phyloP scores from a whole-genome alignment of 2,888 invertebrate species.

The Odontocolon sp. region DNA sequence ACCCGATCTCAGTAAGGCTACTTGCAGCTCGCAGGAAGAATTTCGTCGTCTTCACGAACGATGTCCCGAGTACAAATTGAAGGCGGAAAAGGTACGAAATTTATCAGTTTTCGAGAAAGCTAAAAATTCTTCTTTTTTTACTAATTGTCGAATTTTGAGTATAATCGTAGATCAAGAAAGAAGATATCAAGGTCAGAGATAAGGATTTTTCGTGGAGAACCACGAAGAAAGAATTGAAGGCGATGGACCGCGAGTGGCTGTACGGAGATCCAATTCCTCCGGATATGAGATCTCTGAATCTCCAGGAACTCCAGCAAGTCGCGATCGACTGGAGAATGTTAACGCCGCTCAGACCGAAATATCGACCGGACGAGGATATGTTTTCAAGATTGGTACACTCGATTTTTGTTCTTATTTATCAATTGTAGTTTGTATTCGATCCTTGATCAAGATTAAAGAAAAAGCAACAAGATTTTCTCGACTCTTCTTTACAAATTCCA shows the following conservation, averaged over 20 bases:
- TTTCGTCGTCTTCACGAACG: conserved; percentile 91
- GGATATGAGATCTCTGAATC: conserved; percentile 89
- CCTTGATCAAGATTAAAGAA: too few species aligned
- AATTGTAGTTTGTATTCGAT: too few species aligned
- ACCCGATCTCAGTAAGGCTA: conserved; percentile 91
- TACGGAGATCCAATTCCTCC: conserved; percentile 91
- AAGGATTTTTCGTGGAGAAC: conserved; percentile 89
- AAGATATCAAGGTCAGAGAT: conserved; percentile 90
- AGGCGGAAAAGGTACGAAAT: conserved; percentile 88
- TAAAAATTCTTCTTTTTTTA: neutral
- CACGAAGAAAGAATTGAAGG: conserved; percentile 87
- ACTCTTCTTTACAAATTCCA: neutral
- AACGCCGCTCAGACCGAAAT: conserved; percentile 92
- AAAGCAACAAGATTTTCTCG: too few species aligned
- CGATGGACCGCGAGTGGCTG: conserved; percentile 84
- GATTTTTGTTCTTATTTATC: neutral
- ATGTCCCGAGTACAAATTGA: conserved; percentile 94
- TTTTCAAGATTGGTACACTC: conserved; percentile 84
- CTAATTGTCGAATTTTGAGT: neutral
- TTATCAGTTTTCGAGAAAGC: neutral
- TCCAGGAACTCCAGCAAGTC: conserved; percentile 90
- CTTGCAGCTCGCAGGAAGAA: conserved; percentile 90
- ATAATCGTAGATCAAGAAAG: conserved; percentile 84
- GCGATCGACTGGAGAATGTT: conserved; percentile 97
- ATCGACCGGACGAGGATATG: conserved; percentile 92